Base-by-base conservation (phyloP, 2,113 vertebrate genomes). In the Gadus chalcogrammus region DNA sequence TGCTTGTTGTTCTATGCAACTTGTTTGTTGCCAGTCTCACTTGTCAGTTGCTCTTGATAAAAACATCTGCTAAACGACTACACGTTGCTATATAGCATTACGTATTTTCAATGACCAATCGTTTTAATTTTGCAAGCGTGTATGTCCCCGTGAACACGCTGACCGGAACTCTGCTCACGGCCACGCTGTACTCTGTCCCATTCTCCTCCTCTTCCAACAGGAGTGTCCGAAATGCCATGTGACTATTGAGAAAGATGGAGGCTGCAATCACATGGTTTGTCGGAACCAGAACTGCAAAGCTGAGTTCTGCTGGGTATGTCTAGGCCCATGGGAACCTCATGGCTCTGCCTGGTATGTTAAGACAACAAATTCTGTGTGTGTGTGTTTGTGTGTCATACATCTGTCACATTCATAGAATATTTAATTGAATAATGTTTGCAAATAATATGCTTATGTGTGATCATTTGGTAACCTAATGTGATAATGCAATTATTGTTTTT, bases 271-370 rank as follows among this genome's bases (percentile, higher is more conserved):
- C 92, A 99, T 99, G 97, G 97, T 99, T 76, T 99, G 97, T 93
- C 95, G 97, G 87, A 99, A 99, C 92, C 97, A 99, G 93, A 99
- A 98, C 89, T 99, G 97, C 93, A 99, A 99, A 95, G 97, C 97
- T 2, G 97, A 99, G 89, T 99, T 99, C 91, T 99, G 97, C 91
- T 99, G 97, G 97, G 97, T 99, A 80, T 99, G 97, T 87, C 92
- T 99, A 89, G 97, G 97, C 67, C 97, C 97, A 69, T 99, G 97
- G 97, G 97, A 99, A 82, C 97, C 97, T 15, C 97, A 99, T 0
- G 97, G 97, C 85, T 99, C 97, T 82, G 97, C 97, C 88, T 99
- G 97, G 97, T 99, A 90, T 91, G 94, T 70, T 4, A 20, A 31
- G 22, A 5, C n/a, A 1, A 16, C 35, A 6, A 22, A 61, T 61